Evolutionary conservation across 1,140 invertebrate genomes (phyloP).

Genomic region (Scaptomyza hsui): DNA sequence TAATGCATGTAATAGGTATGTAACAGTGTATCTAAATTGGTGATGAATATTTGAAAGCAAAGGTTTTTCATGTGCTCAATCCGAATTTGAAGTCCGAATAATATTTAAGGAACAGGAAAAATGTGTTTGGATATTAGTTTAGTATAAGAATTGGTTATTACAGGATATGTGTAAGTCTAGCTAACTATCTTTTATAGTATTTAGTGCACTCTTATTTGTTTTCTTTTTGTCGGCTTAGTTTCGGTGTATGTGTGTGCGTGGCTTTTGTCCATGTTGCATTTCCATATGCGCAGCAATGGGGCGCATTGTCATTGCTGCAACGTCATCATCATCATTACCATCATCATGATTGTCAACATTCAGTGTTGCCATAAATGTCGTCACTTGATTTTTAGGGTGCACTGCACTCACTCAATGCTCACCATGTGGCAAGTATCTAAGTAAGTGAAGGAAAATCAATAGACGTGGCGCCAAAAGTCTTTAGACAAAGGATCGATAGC

Average conservation of each 20-base stretch:
- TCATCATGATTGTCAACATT: slow-evolving; percentile 7
- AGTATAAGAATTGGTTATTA: too few species aligned
- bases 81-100: too few species aligned
- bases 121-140: too few species aligned
- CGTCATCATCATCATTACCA: slow-evolving; percentile 40
- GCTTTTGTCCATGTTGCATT: slow-evolving; percentile 50
- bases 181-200: not conserved
- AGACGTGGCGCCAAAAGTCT: slow-evolving; percentile 22
- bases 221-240: slow-evolving; percentile 35
- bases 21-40: too few species aligned
- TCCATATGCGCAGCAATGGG: slow-evolving; percentile 43
- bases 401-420: slow-evolving; percentile 39
- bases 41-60: too few species aligned
- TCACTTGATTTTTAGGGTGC: slow-evolving; percentile 53
- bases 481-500: slow-evolving; percentile 52
- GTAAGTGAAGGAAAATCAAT: slow-evolving; percentile 34
- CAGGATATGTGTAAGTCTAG: slow-evolving; percentile 4
- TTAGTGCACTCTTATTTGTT: slow-evolving; percentile 5
- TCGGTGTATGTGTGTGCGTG: slow-evolving; percentile 18
- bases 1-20: too few species aligned
- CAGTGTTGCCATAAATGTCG: slow-evolving; percentile 54
- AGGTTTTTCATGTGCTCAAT: too few species aligned
- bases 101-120: too few species aligned
- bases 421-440: slow-evolving; percentile 7
- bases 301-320: slow-evolving; percentile 59